phyloP scores from a whole-genome alignment of 2,797 vertebrate genomes.

The Cynodonichthys magdalenae region DNA sequence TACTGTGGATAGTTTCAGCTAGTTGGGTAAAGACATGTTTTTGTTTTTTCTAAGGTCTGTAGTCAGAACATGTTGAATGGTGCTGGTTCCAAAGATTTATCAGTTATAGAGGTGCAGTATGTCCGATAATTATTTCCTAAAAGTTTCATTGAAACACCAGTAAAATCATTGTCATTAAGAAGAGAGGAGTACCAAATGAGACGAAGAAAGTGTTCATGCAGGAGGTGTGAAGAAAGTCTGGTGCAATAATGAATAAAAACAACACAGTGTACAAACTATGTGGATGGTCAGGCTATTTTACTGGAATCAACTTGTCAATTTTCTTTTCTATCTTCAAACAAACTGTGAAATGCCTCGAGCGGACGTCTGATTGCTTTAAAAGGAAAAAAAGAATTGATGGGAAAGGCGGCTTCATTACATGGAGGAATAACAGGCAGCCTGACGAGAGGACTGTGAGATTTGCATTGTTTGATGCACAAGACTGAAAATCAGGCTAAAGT shows the following conservation, averaged over 20 bases:
- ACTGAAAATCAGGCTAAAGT: slow-evolving; percentile 58
- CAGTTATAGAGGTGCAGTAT: too few relatives aligned
- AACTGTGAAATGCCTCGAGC: slow-evolving; percentile 54
- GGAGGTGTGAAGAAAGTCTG: slow-evolving; percentile 2
- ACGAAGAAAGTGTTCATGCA: slow-evolving; percentile 4
- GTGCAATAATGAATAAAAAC: neutral
- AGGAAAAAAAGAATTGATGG: slow-evolving; percentile 42
- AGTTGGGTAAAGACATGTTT: too few relatives aligned
- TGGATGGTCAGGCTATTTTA: slow-evolving; percentile 32
- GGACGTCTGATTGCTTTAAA: slow-evolving; percentile 48
- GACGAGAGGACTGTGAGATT: slow-evolving; percentile 40
- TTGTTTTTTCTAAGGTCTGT: too few relatives aligned
- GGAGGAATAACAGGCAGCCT: slow-evolving; percentile 45
- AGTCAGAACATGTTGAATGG: too few relatives aligned
- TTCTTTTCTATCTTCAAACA: slow-evolving; percentile 47
- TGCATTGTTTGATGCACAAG: slow-evolving; percentile 62
- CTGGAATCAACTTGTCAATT: slow-evolving; percentile 52
- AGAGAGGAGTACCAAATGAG: slow-evolving; percentile 37
- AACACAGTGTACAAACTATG: slow-evolving; percentile 12
- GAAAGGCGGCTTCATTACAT: slow-evolving; percentile 58
- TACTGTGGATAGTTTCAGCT: too few relatives aligned
- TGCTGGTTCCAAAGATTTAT: too few relatives aligned
- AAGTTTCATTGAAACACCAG: too few relatives aligned
- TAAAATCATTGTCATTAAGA: slow-evolving; percentile 7
- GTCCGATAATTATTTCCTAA: too few relatives aligned